phyloP scores from a whole-genome alignment of 2,113 vertebrate species.

The Ranitomeya variabilis region DNA sequence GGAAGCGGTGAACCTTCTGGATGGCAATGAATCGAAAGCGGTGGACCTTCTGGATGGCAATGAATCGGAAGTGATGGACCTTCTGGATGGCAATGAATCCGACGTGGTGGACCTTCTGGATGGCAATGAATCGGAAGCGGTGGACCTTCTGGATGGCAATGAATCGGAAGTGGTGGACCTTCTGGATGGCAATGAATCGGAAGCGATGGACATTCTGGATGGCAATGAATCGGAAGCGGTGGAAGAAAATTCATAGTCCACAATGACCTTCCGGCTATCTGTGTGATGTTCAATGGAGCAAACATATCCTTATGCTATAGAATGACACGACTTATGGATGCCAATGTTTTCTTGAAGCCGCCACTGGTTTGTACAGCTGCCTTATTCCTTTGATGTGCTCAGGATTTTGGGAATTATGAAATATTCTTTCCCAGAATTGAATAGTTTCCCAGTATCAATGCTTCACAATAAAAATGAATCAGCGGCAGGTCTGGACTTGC shows the following conservation, averaged over 20 bases:
- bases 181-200: too few species aligned
- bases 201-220: too few species aligned
- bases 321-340: neutral
- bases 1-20: too few species aligned
- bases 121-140: too few species aligned
- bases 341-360: constrained; percentile 13
- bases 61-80: too few species aligned
- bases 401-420: constrained; percentile 29
- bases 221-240: too few species aligned
- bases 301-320: constrained; percentile 31
- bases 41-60: too few species aligned
- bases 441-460: neutral
- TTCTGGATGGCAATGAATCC: too few species aligned
- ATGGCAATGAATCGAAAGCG: too few species aligned
- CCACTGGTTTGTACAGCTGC: constrained; percentile 28
- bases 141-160: too few species aligned
- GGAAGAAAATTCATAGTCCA: neutral
- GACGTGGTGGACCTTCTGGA: too few species aligned
- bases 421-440: constrained; percentile 30
- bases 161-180: too few species aligned
- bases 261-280: constrained; percentile 18
- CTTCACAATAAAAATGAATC: neutral
- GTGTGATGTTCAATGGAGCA: neutral
- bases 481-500: neutral
- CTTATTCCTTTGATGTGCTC: constrained; percentile 25